phyloP scores from a whole-genome alignment of 2,113 vertebrate genomes.

The Engystomops pustulosus region DNA sequence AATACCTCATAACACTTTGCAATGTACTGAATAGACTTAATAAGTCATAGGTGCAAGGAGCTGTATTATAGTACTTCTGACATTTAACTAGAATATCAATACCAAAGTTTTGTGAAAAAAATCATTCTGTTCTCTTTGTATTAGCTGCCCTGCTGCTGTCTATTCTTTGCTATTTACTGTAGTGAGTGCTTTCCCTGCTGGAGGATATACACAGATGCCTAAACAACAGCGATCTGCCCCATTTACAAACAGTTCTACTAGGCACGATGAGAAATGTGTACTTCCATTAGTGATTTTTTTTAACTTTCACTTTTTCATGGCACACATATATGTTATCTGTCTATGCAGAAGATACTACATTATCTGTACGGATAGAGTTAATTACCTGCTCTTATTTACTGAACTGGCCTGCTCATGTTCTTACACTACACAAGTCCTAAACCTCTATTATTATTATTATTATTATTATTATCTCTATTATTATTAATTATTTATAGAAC shows the following conservation, averaged over 20 bases:
- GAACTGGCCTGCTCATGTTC: too few species aligned
- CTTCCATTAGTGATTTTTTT: too few species aligned
- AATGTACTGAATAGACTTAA: neutral
- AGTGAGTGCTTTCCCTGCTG: constrained; percentile 44
- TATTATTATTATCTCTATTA: too few species aligned
- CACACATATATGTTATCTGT: too few species aligned
- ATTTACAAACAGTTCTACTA: constrained; percentile 26
- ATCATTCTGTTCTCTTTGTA: constrained; percentile 10
- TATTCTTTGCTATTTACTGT: constrained; percentile 44
- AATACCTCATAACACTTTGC: neutral
- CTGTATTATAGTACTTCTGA: constrained; percentile 14
- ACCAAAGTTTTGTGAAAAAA: constrained; percentile 29
- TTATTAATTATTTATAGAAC: too few species aligned
- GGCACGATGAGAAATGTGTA: neutral
- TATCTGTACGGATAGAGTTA: too few species aligned
- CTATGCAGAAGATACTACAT: too few species aligned
- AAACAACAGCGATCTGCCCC: constrained; percentile 34
- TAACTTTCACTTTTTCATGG: too few species aligned
- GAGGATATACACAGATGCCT: constrained; percentile 37
- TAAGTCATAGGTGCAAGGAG: neutral
- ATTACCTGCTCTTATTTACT: too few species aligned
- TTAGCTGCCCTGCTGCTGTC: constrained; percentile 30
- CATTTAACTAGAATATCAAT: constrained; percentile 46
- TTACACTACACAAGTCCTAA: too few species aligned
- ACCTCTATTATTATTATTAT: too few species aligned